A percentile compares a stretch with the other conserved stretches of the same genome.
Evolutionary conservation across 53 echinoderm and acorn worm species (phyloP).

Genomic region (Hippasteria phrygiana): DNA sequence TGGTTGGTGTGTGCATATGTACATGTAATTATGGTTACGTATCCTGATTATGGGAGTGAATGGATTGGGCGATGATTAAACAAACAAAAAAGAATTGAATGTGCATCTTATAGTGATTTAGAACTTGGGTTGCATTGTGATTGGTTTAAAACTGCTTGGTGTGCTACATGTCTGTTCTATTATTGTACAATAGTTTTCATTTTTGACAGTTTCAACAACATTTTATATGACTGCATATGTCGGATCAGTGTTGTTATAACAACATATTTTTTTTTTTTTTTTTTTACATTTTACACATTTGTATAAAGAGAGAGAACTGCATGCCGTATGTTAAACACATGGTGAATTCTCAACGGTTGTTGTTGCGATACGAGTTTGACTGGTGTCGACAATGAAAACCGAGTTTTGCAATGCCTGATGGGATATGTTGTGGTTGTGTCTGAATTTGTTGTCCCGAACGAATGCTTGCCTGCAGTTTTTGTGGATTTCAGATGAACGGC

Average conservation of each 20-base stretch:
- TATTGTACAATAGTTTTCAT: neutral
- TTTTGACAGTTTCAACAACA: neutral
- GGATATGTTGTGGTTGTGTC: slow-evolving; percentile 7
- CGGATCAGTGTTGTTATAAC: slow-evolving; percentile 33
- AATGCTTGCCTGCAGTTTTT: slow-evolving; percentile 59
- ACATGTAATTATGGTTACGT: neutral
- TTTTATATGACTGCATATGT: neutral
- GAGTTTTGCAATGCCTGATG: slow-evolving; percentile 56
- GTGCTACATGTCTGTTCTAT: slow-evolving; percentile 65
- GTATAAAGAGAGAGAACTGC: slow-evolving; percentile 17
- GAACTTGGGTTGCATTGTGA: slow-evolving; percentile 64
- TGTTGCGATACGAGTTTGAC: neutral
- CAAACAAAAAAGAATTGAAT: neutral
- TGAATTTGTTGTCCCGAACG: slow-evolving; percentile 12
- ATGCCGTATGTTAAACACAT: slow-evolving; percentile 17
- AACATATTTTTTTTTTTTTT: neutral
- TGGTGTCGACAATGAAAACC: neutral
- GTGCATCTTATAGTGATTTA: slow-evolving; percentile 49
- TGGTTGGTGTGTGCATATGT: slow-evolving; percentile 39
- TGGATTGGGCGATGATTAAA: slow-evolving; percentile 4
- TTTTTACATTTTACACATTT: no score
- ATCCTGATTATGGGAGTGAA: neutral
- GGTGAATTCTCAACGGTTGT: neutral
- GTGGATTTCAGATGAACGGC: slow-evolving; percentile 7
- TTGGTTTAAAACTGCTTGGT: slow-evolving; percentile 52